Evolutionary conservation across 2,888 invertebrate genomes (phyloP).

Genomic region (Trissonchulus sp.): DNA sequence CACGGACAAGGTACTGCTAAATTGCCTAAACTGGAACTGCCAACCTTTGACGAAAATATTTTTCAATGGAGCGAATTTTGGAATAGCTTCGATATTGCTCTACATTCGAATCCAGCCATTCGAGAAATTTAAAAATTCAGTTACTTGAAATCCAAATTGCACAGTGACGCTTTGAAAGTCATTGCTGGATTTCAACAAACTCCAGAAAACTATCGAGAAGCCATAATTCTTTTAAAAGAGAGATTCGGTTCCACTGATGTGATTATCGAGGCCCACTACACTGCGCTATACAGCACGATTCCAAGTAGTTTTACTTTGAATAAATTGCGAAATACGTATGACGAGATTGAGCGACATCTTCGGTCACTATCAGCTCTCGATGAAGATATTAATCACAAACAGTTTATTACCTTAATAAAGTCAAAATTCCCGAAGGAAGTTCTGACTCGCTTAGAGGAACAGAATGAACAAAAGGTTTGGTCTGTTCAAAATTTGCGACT

Average conservation of each 20-base stretch:
- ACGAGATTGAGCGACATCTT: not conserved
- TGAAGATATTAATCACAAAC: not conserved
- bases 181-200: not conserved
- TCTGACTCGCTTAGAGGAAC: not conserved
- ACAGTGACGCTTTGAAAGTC: not conserved
- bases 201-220: not conserved
- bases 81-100: not conserved
- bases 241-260: not conserved
- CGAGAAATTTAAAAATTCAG: not conserved
- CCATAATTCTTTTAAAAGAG: not conserved
- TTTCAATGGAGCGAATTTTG: not conserved
- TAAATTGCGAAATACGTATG: not conserved
- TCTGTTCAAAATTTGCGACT: no score
- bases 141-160: not conserved
- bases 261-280: not conserved
- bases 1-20: no score
- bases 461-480: no score
- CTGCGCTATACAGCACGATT: not conserved
- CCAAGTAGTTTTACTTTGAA: no score
- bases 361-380: not conserved
- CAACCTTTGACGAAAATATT: not conserved
- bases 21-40: not conserved
- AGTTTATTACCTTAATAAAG: not conserved
- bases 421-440: not conserved
- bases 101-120: not conserved